Base-by-base conservation (phyloP, 1,140 invertebrate species). In the Catajapyx aquilonaris region DNA sequence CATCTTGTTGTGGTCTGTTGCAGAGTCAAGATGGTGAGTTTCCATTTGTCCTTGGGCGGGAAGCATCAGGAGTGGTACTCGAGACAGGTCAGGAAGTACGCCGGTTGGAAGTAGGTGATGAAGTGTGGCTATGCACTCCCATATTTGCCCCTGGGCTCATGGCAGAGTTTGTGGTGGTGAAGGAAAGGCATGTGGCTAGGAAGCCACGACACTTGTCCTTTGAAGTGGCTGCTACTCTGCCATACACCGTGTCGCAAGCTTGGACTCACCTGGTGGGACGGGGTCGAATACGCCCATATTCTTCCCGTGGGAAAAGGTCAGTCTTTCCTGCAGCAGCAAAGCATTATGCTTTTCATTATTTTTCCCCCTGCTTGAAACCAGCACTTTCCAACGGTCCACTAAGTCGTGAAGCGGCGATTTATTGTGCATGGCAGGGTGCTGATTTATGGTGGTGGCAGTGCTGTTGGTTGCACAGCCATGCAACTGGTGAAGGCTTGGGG, bases 401-500 rank as follows among this genome's bases (percentile, higher is more conserved):
- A n/a, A n/a, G n/a, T n/a, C n/a, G n/a, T n/a, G n/a, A n/a, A n/a
- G n/a, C n/a, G n/a, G n/a, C n/a, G n/a, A n/a, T n/a, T n/a, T n/a
- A n/a, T n/a, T n/a, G n/a, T n/a, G n/a, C n/a, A n/a, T 28, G 7
- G 23, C 40, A 78, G 78, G 46, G 56, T 80, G 38, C 57, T 83
- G 10, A 56, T 83, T 36, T 66, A 69, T 49, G 73, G 66, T 32
- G 77, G 72, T 17, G 67, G 67, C 43, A 75, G 71, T 17, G 69
- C 75, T 13, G 61, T 75, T 17, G 77, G 76, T 19, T 73, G 73
- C 46, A 65, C 79, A 44, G 61, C 77, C 25, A 66, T 73, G 33
- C 77, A 83, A 55, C 51, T 81, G 25, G 55, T 74, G 28, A 70
- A 69, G 44, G 52, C 69, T 9, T 79, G 74, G 71, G 72, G 71